These are phyloP conservation scores for Dastarcus helophoroides DNA, from an alignment of 2,888 invertebrate genomes.

Conservation along the genomic window DNA sequence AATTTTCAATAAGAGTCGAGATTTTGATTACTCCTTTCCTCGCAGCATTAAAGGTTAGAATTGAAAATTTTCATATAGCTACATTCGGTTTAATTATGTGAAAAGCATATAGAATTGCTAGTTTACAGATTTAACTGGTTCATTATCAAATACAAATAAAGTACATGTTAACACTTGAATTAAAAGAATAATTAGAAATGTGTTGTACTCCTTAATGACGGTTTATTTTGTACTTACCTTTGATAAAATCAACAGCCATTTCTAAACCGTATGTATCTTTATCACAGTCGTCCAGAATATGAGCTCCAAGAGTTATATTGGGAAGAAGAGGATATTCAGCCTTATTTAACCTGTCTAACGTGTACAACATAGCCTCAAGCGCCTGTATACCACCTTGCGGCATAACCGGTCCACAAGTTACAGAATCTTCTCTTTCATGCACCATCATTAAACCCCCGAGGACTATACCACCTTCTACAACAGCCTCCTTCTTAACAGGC, in stretches of 20 bases:
- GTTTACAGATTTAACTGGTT: no score
- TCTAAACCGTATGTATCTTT: constrained; percentile 91
- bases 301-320: constrained; percentile 72
- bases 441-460: constrained; percentile 93
- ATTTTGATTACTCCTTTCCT: no score
- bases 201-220: no score
- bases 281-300: constrained; percentile 89
- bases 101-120: no score
- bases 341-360: constrained; percentile 69
- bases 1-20: no score
- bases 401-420: constrained; percentile 89
- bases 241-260: constrained; percentile 93
- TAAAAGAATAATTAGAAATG: no score
- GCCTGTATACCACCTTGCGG: constrained; percentile 86
- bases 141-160: no score
- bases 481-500: constrained; percentile 79
- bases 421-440: constrained; percentile 77
- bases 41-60: no score
- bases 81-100: no score
- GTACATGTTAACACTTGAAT: no score
- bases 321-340: constrained; percentile 53
- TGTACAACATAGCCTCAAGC: constrained; percentile 84
- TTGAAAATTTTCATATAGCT: no score
- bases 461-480: constrained; percentile 78
- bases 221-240: constrained; percentile 72